phyloP scores from a whole-genome alignment of 1,140 invertebrate species.

The Steinernema feltiae region DNA sequence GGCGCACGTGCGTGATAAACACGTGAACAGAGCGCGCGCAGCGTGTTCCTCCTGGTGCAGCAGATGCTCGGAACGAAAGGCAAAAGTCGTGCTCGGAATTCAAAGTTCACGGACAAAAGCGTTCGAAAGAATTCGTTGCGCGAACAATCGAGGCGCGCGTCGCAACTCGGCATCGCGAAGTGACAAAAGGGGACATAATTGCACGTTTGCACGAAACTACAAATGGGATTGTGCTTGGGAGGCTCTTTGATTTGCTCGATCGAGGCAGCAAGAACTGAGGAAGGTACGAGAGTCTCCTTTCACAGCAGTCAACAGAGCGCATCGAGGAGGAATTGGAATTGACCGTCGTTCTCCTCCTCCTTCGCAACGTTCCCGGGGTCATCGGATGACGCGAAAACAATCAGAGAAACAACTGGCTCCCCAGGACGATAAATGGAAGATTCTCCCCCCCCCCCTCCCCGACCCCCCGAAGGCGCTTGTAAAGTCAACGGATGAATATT shows the following conservation, averaged over 20 bases:
- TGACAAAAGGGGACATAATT: not conserved
- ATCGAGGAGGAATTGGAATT: too few species aligned
- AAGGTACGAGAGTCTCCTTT: too few species aligned
- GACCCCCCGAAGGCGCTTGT: not conserved
- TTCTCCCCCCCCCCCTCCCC: not conserved
- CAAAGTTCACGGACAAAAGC: not conserved
- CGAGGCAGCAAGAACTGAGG: not conserved
- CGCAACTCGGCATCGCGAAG: not conserved
- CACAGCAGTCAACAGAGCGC: too few species aligned
- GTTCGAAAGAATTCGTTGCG: not conserved
- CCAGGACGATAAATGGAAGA: not conserved
- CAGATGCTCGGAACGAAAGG: too few species aligned
- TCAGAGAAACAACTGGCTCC: not conserved
- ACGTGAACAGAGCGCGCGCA: too few species aligned
- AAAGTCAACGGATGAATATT: not conserved
- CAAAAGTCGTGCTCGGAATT: too few species aligned
- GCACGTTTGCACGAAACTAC: conserved; percentile 2
- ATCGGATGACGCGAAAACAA: not conserved
- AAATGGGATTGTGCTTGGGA: not conserved
- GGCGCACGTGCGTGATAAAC: too few species aligned
- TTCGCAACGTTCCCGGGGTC: not conserved
- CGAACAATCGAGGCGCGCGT: not conserved
- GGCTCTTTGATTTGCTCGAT: not conserved
- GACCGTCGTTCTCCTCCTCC: too few species aligned
- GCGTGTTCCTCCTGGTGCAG: too few species aligned